Percentiles rank a stretch among this genome's conserved stretches.
phyloP scores from a whole-genome alignment of 2,797 vertebrate species.

The Alectoris magna region DNA sequence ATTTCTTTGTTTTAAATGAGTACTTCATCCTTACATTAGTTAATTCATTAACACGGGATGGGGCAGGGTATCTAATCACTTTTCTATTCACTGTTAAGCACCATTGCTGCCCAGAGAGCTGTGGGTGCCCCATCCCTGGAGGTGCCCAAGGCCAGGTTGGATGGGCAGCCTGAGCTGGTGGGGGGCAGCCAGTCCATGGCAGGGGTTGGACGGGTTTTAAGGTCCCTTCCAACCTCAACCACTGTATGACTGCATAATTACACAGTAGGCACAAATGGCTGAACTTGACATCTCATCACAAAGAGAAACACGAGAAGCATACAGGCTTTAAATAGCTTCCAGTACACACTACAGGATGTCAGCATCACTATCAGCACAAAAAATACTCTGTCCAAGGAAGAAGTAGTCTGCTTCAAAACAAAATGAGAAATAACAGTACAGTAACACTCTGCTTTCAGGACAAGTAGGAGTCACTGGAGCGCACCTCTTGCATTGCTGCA shows the following conservation, averaged over 20 bases:
- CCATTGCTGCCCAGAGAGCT: too few relatives aligned
- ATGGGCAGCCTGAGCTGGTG: too few relatives aligned
- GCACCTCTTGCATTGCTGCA: not conserved
- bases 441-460: not conserved
- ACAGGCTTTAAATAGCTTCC: not conserved
- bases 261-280: accelerated
- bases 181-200: too few relatives aligned
- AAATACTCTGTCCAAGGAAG: not conserved
- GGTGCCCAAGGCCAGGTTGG: too few relatives aligned
- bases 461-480: not conserved
- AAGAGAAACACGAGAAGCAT: too few relatives aligned
- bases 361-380: not conserved
- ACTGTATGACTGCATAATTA: too few relatives aligned
- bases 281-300: accelerated
- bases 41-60: not conserved
- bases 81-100: accelerated
- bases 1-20: not conserved
- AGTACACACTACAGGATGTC: not conserved
- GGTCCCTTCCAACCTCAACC: too few relatives aligned
- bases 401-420: not conserved
- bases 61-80: not conserved
- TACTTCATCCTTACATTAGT: accelerated
- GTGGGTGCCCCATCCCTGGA: too few relatives aligned
- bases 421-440: not conserved
- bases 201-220: too few relatives aligned